Base-by-base conservation (phyloP, 2,888 invertebrate species). In the Drosophila borborema region DNA sequence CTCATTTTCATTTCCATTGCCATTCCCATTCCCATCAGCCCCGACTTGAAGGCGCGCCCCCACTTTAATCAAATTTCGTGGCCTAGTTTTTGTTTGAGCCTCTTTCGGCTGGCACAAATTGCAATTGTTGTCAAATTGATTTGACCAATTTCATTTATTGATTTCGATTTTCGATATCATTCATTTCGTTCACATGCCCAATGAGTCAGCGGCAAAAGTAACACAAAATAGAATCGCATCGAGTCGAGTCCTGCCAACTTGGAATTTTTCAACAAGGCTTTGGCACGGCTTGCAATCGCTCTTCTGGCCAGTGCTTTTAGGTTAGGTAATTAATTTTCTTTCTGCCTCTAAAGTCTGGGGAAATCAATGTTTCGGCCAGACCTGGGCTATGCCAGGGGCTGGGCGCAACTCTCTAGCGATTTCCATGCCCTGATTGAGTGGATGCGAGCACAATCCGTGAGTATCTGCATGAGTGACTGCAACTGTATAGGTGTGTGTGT, bases 101-200 rank as follows among this genome's bases (percentile, higher is more conserved):
- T 60, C 9, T n/a, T 46, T 60, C 10, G 66, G 56, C 56, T 54
- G 23, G 46, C 75, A 79, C 75, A 82, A 88, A 82, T 82, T 90
- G 86, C 90, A 85, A 87, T 89, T 86, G 86, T 88, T 90, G 83
- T 76, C 89, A 90, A 86, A 86, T 90, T 86, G 90, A 90, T 86
- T 86, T 86, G 86, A 82, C 83, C 86, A 86, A 86, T 86, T 86
- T 86, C 80, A 82, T 81, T 90, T 86, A 86, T 86, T 86, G 86
- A 86, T 86, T 90, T 81, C 87, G 74, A 81, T 89, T 89, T 85
- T 86, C 85, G 82, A 87, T 85, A 85, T 84, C 90, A 90, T 85
- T 90, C 82, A 82, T 74, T 81, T 72, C 72, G 73, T 65, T 81
- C 83, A 75, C 88, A 79, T 80, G 81, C 74, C 90, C 81, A 89